Evolutionary conservation across 2,797 vertebrate species (phyloP), one percentile per base, ranked within the genome.

Genomic region (Myotis findleyi): DNA sequence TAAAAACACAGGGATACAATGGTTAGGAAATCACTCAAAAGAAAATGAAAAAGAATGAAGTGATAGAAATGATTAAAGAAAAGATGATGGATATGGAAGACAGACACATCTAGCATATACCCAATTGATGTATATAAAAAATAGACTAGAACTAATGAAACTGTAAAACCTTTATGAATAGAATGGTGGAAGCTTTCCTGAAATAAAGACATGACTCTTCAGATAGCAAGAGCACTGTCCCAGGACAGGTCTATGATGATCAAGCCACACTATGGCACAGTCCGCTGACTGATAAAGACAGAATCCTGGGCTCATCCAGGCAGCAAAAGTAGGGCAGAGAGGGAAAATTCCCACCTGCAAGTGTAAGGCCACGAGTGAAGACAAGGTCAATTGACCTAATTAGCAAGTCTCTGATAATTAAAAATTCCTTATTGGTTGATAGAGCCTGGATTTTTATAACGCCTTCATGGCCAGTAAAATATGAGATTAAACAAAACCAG

Each of bases 351-450:
- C 92, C 87, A 89, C 12, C 41, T 72, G 81, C 23, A 0, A 3
- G 57, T 87, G 51, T 57, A 83, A 91, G 77, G 33, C 81, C 82
- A 97, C 0, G 1, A 71, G 82, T 47, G 14, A 62, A 84, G 62
- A 44, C 14, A 41, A 51, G 6, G n/a, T 66, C 79, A 93, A 76
- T 79, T 86, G 93, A 83, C 18, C 80, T 94, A 87, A 94, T 79
- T 95, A 73, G 71, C 76, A 82, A 97, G 79, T 97, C 90, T 97
- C 93, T 97, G 89, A 94, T 97, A 96, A 96, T 95, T 96, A 95
- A 72, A 89, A 92, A 86, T 77, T 53, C 72, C 75, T 96, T 94
- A 68, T 44, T 95, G n/a, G 64, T 36, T 68, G n/a, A n/a, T 49
- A 76, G 47, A 76, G 27, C n/a, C 80, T 97, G 92, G 62, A 92